Evolutionary conservation across 2,888 invertebrate genomes (phyloP).

Genomic region (Tachystola acroxantha): DNA sequence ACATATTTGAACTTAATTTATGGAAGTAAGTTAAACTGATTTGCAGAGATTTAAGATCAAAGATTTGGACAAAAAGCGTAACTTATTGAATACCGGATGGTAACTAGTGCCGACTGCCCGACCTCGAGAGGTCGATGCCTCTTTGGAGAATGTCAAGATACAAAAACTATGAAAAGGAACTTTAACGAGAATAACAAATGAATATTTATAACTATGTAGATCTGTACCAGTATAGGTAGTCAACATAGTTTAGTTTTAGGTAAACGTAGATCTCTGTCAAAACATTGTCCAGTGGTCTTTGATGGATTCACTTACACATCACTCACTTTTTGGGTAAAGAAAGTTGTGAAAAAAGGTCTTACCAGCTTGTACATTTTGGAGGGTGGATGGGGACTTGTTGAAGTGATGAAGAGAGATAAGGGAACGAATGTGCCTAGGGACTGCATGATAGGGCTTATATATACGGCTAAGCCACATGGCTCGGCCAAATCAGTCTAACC

Average conservation of each 20-base stretch:
- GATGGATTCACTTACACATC: too few relatives aligned
- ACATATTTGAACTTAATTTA: neutral
- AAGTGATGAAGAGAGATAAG: conserved; percentile 46
- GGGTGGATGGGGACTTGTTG: conserved; percentile 38
- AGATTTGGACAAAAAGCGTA: conserved; percentile 34
- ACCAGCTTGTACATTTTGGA: conserved; percentile 81
- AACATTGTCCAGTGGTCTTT: too few relatives aligned
- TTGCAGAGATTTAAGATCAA: conserved; percentile 4
- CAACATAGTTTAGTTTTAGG: neutral
- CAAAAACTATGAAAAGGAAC: conserved; percentile 27
- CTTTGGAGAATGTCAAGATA: conserved; percentile 48
- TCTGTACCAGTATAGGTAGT: too few relatives aligned
- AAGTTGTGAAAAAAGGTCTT: conserved; percentile 57
- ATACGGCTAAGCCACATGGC: conserved; percentile 62
- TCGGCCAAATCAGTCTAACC: conserved; percentile 63
- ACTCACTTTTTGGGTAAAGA: too few relatives aligned
- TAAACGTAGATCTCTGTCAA: too few relatives aligned
- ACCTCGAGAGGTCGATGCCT: conserved; percentile 63
- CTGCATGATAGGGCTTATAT: conserved; percentile 53
- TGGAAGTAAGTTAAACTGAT: neutral
- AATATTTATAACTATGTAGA: too few relatives aligned
- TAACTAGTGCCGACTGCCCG: conserved; percentile 27
- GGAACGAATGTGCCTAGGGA: conserved; percentile 64
- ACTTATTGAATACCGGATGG: conserved; percentile 41
- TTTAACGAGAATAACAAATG: conserved; percentile 18